Evolutionary conservation across 92 coral and sea anemone species (phyloP), one percentile per base, ranked within the genome.

Genomic region (Muricea muricata): DNA sequence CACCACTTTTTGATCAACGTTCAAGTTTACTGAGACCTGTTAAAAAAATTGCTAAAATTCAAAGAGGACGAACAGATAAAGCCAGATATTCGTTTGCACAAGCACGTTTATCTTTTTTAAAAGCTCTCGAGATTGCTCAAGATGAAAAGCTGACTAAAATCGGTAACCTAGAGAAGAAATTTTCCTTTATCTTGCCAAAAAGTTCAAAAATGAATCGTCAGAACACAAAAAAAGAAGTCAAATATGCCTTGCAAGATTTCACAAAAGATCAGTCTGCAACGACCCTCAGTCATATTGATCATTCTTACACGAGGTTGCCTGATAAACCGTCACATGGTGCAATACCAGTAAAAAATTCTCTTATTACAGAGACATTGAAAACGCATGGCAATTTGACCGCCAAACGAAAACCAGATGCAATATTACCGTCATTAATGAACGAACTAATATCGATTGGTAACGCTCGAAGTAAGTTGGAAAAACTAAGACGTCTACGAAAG

Each of bases 31-130:
- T 75, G 31, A 47, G 52, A 66, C 80, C 80, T 14, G 50, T 50
- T 15, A 40, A 75, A 75, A 15, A 23, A 26, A 17, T 78, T 24
- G 83, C 29, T 32, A 78, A n/a, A 11, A 18, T 20, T 65, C 29
- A 33, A 2, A 41, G 31, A n/a, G n/a, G 52, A 17, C 83, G 17
- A 56, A 65, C 47, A 78, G 58, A 57, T 29, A 37, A 78, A 26
- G 83, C 83, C 31, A 56, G 71, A 23, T 33, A 37, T 56, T 78
- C 83, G 11, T 78, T 78, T 78, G 83, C 83, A 56, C 54, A 14
- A 39, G 83, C 83, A 31, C 83, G 83, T 13, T 21, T 78, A 26
- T 56, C 83, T 3, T 78, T 78, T 26, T 55, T 78, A 26, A 30
- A 78, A 35, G 37, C 70, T n/a, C 83, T 78, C 10, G 83, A 78